phyloP scores from a whole-genome alignment of 2,113 vertebrate species.

The Recurvirostra avosetta region DNA sequence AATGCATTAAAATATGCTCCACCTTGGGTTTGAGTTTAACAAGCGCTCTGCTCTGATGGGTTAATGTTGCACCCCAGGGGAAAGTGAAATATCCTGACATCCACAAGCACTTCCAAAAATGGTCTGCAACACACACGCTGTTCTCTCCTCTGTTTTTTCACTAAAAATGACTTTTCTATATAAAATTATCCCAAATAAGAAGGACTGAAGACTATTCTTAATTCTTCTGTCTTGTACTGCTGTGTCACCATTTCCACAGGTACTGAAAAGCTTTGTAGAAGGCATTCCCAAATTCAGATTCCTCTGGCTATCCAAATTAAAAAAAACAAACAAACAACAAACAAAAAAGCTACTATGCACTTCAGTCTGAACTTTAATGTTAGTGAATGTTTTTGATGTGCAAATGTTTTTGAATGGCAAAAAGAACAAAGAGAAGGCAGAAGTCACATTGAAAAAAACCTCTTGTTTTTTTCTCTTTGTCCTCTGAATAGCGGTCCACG shows the following conservation, averaged over 20 bases:
- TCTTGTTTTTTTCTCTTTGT: not conserved
- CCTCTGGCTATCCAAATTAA: not conserved
- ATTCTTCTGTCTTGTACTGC: not conserved
- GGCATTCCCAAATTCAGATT: not conserved
- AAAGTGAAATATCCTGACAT: not conserved
- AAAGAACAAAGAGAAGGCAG: not conserved
- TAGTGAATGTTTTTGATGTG: too few species aligned
- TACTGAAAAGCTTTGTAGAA: not conserved
- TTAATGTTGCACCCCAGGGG: not conserved
- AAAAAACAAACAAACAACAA: too few species aligned
- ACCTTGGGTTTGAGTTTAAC: not conserved
- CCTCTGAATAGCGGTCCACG: not conserved
- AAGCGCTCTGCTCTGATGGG: not conserved
- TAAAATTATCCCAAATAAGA: not conserved
- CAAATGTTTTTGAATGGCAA: not conserved
- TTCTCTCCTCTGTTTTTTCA: not conserved
- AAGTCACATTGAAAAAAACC: not conserved
- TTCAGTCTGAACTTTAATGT: not conserved
- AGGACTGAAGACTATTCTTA: not conserved
- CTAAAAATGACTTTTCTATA: not conserved
- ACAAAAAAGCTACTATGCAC: not conserved
- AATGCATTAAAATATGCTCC: not conserved
- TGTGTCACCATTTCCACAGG: not conserved
- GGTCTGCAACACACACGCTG: not conserved
- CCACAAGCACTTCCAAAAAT: not conserved